These are phyloP conservation scores for Excalfactoria chinensis DNA, from an alignment of 2,113 vertebrate species.

Conservation along the genomic window DNA sequence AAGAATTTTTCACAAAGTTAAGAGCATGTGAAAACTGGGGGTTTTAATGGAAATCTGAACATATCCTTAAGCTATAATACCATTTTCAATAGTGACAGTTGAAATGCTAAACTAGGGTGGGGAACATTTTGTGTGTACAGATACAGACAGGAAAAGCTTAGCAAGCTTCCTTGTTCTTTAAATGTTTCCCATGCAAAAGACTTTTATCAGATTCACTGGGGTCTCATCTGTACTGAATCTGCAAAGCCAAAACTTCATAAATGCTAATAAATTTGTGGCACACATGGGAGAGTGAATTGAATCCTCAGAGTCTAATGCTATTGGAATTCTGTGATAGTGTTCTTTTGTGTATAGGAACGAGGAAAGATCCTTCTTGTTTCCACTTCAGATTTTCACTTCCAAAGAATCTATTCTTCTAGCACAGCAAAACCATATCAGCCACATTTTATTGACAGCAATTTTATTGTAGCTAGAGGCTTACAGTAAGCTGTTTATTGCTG, in stretches of 20 bases:
- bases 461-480: conserved; percentile 85
- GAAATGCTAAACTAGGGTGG: conserved; percentile 29
- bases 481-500: conserved; percentile 85
- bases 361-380: conserved; percentile 35
- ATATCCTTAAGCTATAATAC: conserved; percentile 60
- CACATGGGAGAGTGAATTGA: neutral
- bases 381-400: conserved; percentile 64
- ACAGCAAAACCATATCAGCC: conserved; percentile 68
- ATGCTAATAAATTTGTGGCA: neutral
- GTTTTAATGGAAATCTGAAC: conserved; percentile 62
- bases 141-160: conserved; percentile 2
- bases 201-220: conserved; percentile 26
- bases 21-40: conserved; percentile 56
- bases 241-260: conserved; percentile 45
- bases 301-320: neutral
- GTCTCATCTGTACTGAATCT: conserved; percentile 22
- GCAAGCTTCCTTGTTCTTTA: conserved; percentile 34
- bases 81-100: conserved; percentile 35
- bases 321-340: conserved; percentile 35
- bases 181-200: conserved; percentile 20
- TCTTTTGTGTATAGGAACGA: conserved; percentile 43
- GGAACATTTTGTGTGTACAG: neutral
- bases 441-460: conserved; percentile 81
- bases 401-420: conserved; percentile 67
- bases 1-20: conserved; percentile 63